Percentiles rank a stretch among this genome's conserved stretches.
Conservation (phyloP, 2,113 vertebrate genomes). For the Bambusicola thoracicus region DNA sequence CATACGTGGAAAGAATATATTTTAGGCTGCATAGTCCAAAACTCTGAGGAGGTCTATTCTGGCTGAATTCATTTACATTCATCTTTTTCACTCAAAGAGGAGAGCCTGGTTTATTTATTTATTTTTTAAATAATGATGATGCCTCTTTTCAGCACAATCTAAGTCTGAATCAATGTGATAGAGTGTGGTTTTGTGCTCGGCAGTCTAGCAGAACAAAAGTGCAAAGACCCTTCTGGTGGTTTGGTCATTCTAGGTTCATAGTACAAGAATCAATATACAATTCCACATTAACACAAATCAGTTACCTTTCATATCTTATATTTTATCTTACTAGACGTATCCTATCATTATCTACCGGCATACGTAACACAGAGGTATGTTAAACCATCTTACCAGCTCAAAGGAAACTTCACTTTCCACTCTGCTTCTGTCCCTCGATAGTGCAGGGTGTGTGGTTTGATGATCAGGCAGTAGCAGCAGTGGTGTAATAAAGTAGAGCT, state of each 20-base stretch:
- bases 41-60: background rate
- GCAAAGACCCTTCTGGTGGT: background rate
- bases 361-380: background rate
- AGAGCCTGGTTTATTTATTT: background rate
- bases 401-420: background rate
- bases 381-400: conserved; percentile 49
- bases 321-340: background rate
- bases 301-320: background rate
- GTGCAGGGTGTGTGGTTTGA: conserved; percentile 17
- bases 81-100: background rate
- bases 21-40: background rate
- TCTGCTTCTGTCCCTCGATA: conserved; percentile 1
- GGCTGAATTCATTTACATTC: background rate
- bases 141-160: background rate
- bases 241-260: background rate
- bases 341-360: background rate
- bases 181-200: background rate
- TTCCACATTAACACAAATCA: background rate
- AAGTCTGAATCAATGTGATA: background rate
- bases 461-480: conserved; percentile 26
- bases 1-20: background rate
- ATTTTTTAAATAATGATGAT: background rate
- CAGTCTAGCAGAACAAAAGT: background rate
- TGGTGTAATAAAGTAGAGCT: conserved; percentile 41
- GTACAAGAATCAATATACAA: background rate